Evolutionary conservation across 2,797 vertebrate species (phyloP), one percentile per base, ranked within the genome.

Genomic region (Oophaga sylvatica): DNA sequence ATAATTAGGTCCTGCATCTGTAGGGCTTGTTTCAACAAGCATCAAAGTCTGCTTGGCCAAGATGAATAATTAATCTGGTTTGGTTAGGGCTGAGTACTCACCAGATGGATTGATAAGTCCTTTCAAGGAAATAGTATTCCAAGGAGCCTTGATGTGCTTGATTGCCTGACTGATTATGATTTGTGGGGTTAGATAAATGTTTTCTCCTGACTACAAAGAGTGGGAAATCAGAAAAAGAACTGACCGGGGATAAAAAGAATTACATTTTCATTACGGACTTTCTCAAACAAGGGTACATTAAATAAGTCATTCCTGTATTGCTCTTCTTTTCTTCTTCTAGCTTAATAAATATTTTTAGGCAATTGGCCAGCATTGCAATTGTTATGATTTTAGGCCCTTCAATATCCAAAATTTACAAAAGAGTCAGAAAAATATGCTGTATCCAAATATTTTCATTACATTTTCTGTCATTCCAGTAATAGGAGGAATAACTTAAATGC

Each of bases 41-140:
- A 94, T 95, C 94, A 94, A 94, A 95, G 94, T 93, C 93, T 89
- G 91, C 89, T 90, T 90, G 85, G 91, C 93, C 94, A 92, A 95
- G 94, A 90, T 93, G 92, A 91, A 90, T 92, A 92, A 93, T 97
- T 96, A 96, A 97, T 97, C 95, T 96, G 92, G 88, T 90, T 81
- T 87, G 79, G 96, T 96, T 96, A 95, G 92, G 96, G 95, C 91
- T 96, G 94, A 95, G 94, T 92, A 95, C 95, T 87, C 94, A 92
- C 92, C 94, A 96, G 97, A 98, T 96, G 96, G 95, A 96, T 96
- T 93, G 94, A 96, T 95, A 92, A 92, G 90, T 93, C 88, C 95
- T 92, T 90, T 89, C 92, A 94, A 98, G 97, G 96, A 97, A 98
- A 97, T 96, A 95, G 94, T 94, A 95, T 94, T 95, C 91, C 92